Evolutionary conservation across 2,797 vertebrate genomes (phyloP).

Genomic region (Champsocephalus esox): DNA sequence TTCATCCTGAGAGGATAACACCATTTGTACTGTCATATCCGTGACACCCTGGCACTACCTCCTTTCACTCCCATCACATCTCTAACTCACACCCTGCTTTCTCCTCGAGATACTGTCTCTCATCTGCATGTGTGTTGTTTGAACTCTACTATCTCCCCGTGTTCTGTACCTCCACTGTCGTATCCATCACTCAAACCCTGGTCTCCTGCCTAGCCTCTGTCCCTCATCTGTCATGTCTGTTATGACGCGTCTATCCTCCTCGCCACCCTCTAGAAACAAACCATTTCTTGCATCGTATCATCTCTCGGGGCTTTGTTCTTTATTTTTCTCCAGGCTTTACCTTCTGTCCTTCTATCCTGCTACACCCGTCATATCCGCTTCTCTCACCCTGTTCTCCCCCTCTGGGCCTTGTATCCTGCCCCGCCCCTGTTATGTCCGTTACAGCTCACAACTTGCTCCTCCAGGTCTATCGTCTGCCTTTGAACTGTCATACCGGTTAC

Average conservation of each 20-base stretch:
- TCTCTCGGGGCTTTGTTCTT: conserved; percentile 16
- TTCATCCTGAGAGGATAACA: conserved; percentile 50
- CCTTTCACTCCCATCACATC: conserved; percentile 38
- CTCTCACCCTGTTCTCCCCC: conserved; percentile 40
- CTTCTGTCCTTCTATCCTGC: conserved; percentile 16
- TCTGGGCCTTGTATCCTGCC: conserved; percentile 40
- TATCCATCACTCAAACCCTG: conserved; percentile 43
- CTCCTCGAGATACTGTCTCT: conserved; percentile 30
- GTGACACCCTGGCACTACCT: conserved; percentile 37
- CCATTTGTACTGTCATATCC: conserved; percentile 41
- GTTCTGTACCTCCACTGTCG: conserved; percentile 39
- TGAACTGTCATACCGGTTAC: conserved; percentile 67
- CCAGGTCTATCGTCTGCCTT: conserved; percentile 59
- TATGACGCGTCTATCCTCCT: conserved; percentile 29
- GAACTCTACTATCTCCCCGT: conserved; percentile 47
- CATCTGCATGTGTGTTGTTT: conserved; percentile 61
- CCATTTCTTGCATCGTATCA: conserved; percentile 32
- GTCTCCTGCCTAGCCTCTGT: conserved; percentile 32
- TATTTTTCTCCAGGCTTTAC: conserved; percentile 20
- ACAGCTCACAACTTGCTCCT: conserved; percentile 57
- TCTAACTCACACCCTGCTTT: conserved; percentile 40
- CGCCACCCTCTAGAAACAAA: conserved; percentile 48
- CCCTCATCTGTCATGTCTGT: conserved; percentile 51
- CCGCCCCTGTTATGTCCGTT: conserved; percentile 41
- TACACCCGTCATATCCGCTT: conserved; percentile 20